phyloP scores from a whole-genome alignment of 2,888 invertebrate species.

The Agonopterix heracliana region DNA sequence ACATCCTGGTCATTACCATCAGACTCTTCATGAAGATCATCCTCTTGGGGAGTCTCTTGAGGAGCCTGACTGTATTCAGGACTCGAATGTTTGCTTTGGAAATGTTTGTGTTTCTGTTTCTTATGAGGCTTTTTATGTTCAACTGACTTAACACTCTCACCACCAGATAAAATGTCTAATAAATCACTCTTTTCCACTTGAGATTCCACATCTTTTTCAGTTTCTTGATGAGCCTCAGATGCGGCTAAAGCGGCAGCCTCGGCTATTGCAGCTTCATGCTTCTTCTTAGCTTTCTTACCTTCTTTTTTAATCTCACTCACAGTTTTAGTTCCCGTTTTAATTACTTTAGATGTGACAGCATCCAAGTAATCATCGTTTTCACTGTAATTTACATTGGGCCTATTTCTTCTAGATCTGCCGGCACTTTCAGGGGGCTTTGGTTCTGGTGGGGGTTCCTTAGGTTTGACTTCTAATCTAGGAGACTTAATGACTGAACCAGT shows the following conservation, averaged over 20 bases:
- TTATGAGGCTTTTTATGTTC: constrained; percentile 39
- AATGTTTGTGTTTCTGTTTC: constrained; percentile 53
- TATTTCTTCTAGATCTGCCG: constrained; percentile 64
- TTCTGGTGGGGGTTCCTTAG: constrained; percentile 55
- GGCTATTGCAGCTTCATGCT: constrained; percentile 23
- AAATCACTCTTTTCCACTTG: constrained; percentile 48
- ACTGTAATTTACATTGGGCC: constrained; percentile 73
- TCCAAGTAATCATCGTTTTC: constrained; percentile 74
- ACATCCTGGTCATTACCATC: constrained; percentile 26
- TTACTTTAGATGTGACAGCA: constrained; percentile 57
- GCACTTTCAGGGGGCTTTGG: constrained; percentile 59
- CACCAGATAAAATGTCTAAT: constrained; percentile 52
- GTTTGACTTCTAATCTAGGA: constrained; percentile 44
- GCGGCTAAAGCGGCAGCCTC: constrained; percentile 23
- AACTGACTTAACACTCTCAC: constrained; percentile 36
- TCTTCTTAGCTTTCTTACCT: constrained; percentile 55
- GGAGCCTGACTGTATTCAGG: constrained; percentile 28
- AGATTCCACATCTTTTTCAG: constrained; percentile 41
- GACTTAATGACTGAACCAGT: constrained; percentile 34
- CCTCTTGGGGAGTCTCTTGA: constrained; percentile 22
- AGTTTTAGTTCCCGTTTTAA: constrained; percentile 47
- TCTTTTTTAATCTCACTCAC: constrained; percentile 64
- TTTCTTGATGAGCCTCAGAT: constrained; percentile 28
- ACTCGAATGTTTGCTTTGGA: constrained; percentile 47
- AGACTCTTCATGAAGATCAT: constrained; percentile 19